Evolutionary conservation across 2,113 vertebrate species (phyloP).

Genomic region (Melospiza melodia): DNA sequence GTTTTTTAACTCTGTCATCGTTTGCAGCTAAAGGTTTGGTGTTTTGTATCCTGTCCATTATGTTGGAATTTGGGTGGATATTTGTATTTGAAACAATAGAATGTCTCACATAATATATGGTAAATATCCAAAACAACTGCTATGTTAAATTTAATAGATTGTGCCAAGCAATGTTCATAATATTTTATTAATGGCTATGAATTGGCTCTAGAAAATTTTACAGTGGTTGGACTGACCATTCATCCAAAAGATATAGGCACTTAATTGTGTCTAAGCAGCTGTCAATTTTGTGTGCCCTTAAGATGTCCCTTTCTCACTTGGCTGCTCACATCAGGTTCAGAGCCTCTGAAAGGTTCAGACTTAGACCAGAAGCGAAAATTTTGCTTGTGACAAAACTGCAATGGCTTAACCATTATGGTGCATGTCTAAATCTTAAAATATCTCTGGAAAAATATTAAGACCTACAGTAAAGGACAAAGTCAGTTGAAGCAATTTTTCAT

Average conservation of each 20-base stretch:
- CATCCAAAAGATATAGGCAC: slow-evolving; percentile 20
- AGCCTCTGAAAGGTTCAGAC: background rate
- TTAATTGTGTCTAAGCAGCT: slow-evolving; percentile 61
- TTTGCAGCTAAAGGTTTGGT: background rate
- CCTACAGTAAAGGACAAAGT: background rate
- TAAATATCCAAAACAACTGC: background rate
- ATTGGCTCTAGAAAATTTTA: slow-evolving; percentile 5
- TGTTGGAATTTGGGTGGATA: background rate
- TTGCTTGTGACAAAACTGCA: background rate
- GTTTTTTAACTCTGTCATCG: background rate
- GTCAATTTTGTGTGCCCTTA: slow-evolving; percentile 41
- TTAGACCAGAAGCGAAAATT: slow-evolving; percentile 16
- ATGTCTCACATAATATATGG: background rate
- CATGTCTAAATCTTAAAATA: background rate
- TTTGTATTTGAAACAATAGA: background rate
- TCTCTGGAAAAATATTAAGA: background rate
- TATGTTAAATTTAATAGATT: background rate
- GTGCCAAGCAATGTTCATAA: background rate
- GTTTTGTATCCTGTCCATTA: background rate
- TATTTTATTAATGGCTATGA: slow-evolving; percentile 35
- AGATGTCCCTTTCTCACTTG: slow-evolving; percentile 29
- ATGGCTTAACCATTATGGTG: background rate
- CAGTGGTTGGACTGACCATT: slow-evolving; percentile 25
- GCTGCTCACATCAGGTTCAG: background rate
- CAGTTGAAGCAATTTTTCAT: background rate